These are phyloP conservation scores for Sebastes steindachneri DNA, from an alignment of 2,797 vertebrate species.

Conservation along the genomic window DNA sequence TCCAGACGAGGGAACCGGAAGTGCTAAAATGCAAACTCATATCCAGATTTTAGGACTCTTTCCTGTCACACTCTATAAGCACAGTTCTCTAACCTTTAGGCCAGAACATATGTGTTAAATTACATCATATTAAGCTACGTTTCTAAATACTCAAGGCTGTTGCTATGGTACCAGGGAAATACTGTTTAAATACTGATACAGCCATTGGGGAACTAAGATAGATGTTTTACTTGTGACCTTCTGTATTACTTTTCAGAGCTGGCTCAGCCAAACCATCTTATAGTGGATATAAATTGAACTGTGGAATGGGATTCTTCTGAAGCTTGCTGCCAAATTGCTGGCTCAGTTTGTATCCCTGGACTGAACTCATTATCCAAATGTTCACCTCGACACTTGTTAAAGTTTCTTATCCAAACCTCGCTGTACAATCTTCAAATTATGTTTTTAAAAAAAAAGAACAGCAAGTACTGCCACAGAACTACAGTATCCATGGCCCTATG, in stretches of 20 bases:
- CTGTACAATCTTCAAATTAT: neutral
- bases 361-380: neutral
- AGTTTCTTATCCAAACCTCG: neutral
- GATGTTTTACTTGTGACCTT: neutral
- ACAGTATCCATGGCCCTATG: neutral
- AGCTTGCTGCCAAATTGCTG: neutral
- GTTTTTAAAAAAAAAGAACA: neutral
- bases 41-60: too few relatives aligned
- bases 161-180: neutral
- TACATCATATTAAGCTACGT: neutral
- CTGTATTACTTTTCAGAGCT: neutral
- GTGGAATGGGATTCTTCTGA: neutral
- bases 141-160: neutral
- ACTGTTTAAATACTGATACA: neutral
- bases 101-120: neutral
- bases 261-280: neutral
- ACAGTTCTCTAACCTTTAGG: neutral
- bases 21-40: too few relatives aligned
- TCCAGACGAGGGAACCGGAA: too few relatives aligned
- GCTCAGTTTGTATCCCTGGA: neutral
- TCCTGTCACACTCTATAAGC: too few relatives aligned
- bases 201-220: neutral
- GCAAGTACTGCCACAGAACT: neutral
- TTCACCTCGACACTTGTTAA: neutral
- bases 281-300: neutral